Conservation (phyloP, 2,797 vertebrate species). For the Scleropages formosus region DNA sequence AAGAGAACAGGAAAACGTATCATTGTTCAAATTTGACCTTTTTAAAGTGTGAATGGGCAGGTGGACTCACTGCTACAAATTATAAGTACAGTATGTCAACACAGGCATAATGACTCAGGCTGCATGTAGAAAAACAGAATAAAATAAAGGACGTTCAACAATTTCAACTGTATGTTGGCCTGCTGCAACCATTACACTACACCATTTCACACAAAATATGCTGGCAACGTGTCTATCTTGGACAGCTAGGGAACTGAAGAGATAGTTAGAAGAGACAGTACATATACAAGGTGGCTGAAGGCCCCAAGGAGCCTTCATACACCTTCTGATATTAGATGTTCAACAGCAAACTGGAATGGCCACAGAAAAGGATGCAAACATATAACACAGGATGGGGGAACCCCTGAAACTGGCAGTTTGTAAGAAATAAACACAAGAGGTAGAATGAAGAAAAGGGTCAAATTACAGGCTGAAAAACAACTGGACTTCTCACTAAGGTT, state of each 20-base stretch:
- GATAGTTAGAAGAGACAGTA: constrained; percentile 51
- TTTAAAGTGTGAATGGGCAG: constrained; percentile 22
- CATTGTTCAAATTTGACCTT: no score
- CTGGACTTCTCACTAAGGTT: constrained; percentile 87
- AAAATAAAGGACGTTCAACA: constrained; percentile 4
- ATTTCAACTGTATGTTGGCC: constrained; percentile 2
- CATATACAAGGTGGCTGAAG: constrained; percentile 54
- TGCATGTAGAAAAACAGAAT: constrained; percentile 45
- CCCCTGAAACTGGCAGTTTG: constrained; percentile 53
- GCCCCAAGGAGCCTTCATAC: constrained; percentile 59
- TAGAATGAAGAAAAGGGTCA: constrained; percentile 68
- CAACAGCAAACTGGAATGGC: constrained; percentile 29
- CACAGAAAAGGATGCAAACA: constrained; percentile 46
- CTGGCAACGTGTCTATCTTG: constrained; percentile 47
- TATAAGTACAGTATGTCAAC: constrained; percentile 49
- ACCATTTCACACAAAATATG: constrained; percentile 40
- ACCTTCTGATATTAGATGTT: constrained; percentile 48
- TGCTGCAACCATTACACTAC: constrained; percentile 16
- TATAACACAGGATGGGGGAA: constrained; percentile 48
- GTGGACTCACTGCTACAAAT: constrained; percentile 49
- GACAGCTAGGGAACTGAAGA: constrained; percentile 53
- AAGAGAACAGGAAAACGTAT: neutral
- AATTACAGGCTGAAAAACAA: constrained; percentile 65
- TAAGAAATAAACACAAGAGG: constrained; percentile 61
- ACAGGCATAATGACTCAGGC: constrained; percentile 48